These are phyloP conservation scores for Synchiropus splendidus DNA, from an alignment of 2,113 vertebrate genomes.

Conservation along the genomic window DNA sequence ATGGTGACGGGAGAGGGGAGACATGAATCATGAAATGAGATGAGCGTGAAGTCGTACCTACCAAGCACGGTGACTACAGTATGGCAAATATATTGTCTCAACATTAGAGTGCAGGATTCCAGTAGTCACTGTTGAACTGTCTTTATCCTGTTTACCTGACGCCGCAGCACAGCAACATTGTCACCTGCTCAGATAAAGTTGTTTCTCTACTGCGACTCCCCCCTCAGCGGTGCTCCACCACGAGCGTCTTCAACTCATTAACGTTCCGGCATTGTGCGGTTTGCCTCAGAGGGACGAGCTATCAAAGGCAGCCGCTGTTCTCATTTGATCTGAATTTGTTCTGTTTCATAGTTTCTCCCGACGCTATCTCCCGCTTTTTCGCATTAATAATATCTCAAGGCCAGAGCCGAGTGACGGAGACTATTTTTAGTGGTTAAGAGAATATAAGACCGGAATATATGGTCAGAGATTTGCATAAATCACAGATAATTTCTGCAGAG, in stretches of 20 bases:
- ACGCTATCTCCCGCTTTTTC: slow-evolving; percentile 24
- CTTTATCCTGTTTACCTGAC: no score
- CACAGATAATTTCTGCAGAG: slow-evolving; percentile 53
- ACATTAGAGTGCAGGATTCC: no score
- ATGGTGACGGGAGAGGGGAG: slow-evolving; percentile 21
- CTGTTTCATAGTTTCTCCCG: slow-evolving; percentile 18
- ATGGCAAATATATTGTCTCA: no score
- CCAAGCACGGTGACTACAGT: no score
- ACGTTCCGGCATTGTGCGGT: slow-evolving; percentile 8
- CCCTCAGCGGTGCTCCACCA: slow-evolving; percentile 6
- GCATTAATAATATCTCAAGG: slow-evolving; percentile 55
- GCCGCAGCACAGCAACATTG: no score
- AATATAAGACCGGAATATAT: slow-evolving; percentile 51
- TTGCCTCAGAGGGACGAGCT: slow-evolving; percentile 27
- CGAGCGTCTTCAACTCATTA: slow-evolving; percentile 24
- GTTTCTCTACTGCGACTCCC: slow-evolving; percentile 16
- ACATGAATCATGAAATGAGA: slow-evolving; percentile 50
- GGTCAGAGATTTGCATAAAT: slow-evolving; percentile 66
- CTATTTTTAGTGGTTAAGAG: slow-evolving; percentile 58
- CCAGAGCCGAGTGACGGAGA: slow-evolving; percentile 34
- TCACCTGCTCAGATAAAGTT: slow-evolving; percentile 18
- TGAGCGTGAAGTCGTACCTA: slow-evolving; percentile 52
- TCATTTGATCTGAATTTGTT: slow-evolving; percentile 45
- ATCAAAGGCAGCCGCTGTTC: slow-evolving; percentile 33
- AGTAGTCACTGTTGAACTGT: no score